Evolutionary conservation across 2,797 vertebrate genomes (phyloP), one percentile per base, ranked within the genome.

Genomic region (Leptodactylus fallax): DNA sequence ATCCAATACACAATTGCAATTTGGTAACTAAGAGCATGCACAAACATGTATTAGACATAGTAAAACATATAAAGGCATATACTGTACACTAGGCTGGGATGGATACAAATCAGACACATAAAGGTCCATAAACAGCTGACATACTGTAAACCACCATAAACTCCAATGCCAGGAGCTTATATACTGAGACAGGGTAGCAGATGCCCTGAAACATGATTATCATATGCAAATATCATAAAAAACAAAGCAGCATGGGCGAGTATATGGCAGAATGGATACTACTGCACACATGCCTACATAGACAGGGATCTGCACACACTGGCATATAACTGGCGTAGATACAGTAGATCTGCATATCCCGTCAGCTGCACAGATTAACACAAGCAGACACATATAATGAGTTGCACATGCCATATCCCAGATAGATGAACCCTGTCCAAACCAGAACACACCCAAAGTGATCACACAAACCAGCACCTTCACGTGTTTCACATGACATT

Each of bases 381-480:
- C 53, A 61, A 12, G 13, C 25, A 83, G 36, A 49, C 23, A 51
- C 69, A 58, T 27, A 8, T 58, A 84, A 72, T 56, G 67, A 45
- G 21, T 84, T 36, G 23, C 53, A 84, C 23, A 83, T 56, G 60
- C 51, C 71, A 56, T 67, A 51, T 69, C 61, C 81, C 49, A 58
- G 67, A 72, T 56, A 60, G 25, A 84, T 84, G 17, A 58, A 76
- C 27, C 56, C 7, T 49, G 60, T 55, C 36, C 7, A 58, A 45
- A 61, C 47, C 83, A 23, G 71, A 60, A 76, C 69, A 84, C 71
- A 78, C 74, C 74, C 72, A 84, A 27, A 27, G 56, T 58, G 81
- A 69, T 65, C 60, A 51, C 36, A 65, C 6, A 65, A 53, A 58
- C 25, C 82, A 14, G 16, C 67, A 84, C 21, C 11, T 84, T 84